Evolutionary conservation across 2,797 vertebrate species (phyloP).

Genomic region (Lepilemur septentrionalis): DNA sequence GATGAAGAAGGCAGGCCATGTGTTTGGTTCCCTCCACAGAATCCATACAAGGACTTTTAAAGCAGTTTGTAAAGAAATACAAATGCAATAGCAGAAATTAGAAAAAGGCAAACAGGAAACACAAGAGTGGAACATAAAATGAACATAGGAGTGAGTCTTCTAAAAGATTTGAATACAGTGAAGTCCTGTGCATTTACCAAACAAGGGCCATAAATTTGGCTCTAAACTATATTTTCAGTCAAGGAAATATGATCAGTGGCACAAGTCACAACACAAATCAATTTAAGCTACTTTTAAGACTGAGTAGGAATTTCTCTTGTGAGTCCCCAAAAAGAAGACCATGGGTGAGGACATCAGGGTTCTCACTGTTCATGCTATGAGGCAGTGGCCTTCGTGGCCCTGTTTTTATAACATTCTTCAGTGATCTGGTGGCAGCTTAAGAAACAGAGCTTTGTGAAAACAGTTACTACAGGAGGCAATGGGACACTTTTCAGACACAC

Average conservation of each 20-base stretch:
- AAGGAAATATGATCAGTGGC: not conserved
- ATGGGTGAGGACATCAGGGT: not conserved
- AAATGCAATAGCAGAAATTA: not conserved
- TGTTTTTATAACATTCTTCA: not conserved
- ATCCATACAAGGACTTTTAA: not conserved
- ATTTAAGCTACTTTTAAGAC: not conserved
- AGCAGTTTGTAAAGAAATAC: not conserved
- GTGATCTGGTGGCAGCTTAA: not conserved
- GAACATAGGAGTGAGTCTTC: too few species aligned
- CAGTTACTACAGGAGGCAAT: not conserved
- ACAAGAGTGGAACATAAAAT: not conserved
- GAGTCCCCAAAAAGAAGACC: not conserved
- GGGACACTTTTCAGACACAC: not conserved
- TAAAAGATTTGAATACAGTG: not conserved
- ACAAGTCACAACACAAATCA: not conserved
- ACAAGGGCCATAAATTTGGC: too few species aligned
- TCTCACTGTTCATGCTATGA: not conserved
- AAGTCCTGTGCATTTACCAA: not conserved
- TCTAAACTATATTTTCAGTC: not conserved
- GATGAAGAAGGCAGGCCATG: not conserved
- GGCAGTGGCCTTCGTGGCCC: fast-evolving
- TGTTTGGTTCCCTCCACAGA: not conserved
- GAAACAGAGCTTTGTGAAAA: not conserved
- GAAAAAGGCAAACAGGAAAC: not conserved
- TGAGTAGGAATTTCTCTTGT: not conserved